phyloP scores from a whole-genome alignment of 2,888 invertebrate genomes.

The Himalopsyche japonica region DNA sequence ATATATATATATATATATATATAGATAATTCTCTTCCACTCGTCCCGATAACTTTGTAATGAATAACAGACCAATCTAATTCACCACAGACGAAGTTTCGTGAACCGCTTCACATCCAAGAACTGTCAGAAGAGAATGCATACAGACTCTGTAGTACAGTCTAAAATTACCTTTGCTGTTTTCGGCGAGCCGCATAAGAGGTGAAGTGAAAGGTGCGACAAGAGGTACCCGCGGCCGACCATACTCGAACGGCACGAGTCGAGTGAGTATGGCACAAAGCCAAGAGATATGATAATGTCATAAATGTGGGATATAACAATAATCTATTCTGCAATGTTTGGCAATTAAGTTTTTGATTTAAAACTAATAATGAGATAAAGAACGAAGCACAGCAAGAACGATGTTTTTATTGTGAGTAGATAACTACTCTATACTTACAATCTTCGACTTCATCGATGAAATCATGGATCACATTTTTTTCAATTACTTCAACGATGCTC shows the following conservation, averaged over 20 bases:
- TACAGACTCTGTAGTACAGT: too few species aligned
- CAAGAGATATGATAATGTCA: background rate
- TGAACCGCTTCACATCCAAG: background rate
- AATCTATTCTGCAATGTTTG: background rate
- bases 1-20: too few species aligned
- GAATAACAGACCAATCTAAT: too few species aligned
- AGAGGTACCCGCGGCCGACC: background rate
- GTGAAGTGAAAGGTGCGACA: background rate
- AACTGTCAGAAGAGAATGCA: background rate
- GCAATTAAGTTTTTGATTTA: background rate
- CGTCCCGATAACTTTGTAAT: too few species aligned
- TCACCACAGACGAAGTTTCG: background rate
- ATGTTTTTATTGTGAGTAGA: too few species aligned
- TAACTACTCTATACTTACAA: too few species aligned
- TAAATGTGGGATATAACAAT: background rate
- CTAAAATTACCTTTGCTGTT: background rate
- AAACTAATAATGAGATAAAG: background rate
- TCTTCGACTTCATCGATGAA: too few species aligned
- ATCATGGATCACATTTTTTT: too few species aligned
- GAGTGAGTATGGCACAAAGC: background rate
- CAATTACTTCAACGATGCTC: too few species aligned
- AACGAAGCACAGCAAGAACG: background rate
- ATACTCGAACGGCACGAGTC: background rate
- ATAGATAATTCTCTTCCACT: too few species aligned
- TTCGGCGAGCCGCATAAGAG: constrained; percentile 2